A percentile compares a stretch with the other conserved stretches of the same genome.
Evolutionary conservation across 2,113 vertebrate species (phyloP).

Genomic region (Coptodon bakossiorum): DNA sequence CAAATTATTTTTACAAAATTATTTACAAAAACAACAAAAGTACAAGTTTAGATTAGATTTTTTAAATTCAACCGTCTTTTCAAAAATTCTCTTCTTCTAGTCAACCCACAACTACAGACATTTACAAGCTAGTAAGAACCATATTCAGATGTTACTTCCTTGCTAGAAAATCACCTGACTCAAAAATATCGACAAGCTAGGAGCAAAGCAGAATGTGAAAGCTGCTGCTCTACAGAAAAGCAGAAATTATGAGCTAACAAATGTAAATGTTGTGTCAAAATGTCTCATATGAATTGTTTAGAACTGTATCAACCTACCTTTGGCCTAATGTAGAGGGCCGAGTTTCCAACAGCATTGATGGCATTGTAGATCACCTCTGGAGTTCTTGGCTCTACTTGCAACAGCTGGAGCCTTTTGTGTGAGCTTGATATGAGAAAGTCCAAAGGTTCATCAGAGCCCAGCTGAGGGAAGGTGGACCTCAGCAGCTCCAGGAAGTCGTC

Average conservation of each 20-base stretch:
- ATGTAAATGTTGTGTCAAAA: not conserved
- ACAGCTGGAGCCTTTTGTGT: not conserved
- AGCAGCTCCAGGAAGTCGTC: slow-evolving; percentile 6
- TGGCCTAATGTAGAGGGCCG: not conserved
- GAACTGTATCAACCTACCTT: not conserved
- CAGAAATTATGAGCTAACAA: not conserved
- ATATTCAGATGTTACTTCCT: not conserved
- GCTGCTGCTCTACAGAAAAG: not conserved
- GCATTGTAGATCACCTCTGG: not conserved
- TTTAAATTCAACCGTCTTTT: not conserved
- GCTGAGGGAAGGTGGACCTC: slow-evolving; percentile 22
- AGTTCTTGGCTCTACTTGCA: not conserved
- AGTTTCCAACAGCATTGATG: not conserved
- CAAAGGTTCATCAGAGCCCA: not conserved
- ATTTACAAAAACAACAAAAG: not conserved
- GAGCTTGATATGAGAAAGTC: not conserved
- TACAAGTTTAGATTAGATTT: not conserved
- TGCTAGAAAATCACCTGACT: not conserved
- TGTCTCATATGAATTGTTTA: not conserved
- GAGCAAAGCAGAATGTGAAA: not conserved
- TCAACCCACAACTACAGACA: not conserved
- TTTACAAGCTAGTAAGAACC: not conserved
- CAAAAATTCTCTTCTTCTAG: not conserved
- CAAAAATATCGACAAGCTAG: not conserved
- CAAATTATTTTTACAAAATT: not conserved